These are phyloP conservation scores for Ictalurus furcatus DNA, from an alignment of 2,113 vertebrate genomes.

Conservation along the genomic window DNA sequence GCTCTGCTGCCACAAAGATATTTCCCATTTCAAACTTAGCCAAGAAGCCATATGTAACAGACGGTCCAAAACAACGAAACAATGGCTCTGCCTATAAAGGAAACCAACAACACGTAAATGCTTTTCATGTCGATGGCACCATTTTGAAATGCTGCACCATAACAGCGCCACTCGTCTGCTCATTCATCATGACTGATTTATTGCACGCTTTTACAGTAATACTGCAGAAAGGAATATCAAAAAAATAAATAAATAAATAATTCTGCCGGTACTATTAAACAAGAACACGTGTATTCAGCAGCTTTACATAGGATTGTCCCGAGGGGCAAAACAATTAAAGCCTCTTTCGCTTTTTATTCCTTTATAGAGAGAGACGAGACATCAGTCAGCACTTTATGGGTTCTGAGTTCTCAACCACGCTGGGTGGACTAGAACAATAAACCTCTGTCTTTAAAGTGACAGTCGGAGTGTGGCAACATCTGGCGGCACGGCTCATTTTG, in stretches of 20 bases:
- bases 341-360: conserved; percentile 56
- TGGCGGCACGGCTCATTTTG: conserved; percentile 72
- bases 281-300: conserved; percentile 1
- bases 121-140: conserved; percentile 25
- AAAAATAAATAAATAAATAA: background rate
- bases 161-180: background rate
- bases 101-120: conserved; percentile 12
- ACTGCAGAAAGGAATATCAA: background rate
- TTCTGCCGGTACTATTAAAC: background rate
- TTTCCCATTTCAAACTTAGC: conserved; percentile 53
- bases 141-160: conserved; percentile 11
- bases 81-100: conserved; percentile 32
- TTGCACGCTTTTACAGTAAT: background rate
- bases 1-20: conserved; percentile 53
- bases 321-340: conserved; percentile 65
- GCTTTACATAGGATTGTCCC: conserved; percentile 1
- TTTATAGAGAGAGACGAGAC: conserved; percentile 68
- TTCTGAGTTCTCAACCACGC: conserved; percentile 71
- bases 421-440: conserved; percentile 78
- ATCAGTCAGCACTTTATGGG: conserved; percentile 75
- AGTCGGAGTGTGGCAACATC: conserved; percentile 75
- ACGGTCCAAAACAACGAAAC: conserved; percentile 20
- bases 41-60: conserved; percentile 48
- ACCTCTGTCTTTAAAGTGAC: conserved; percentile 76
- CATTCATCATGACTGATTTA: background rate